Percentiles rank a stretch among this genome's conserved stretches.
Conservation (phyloP, 2,888 invertebrate genomes). For the Carpatolechia fugitivella region DNA sequence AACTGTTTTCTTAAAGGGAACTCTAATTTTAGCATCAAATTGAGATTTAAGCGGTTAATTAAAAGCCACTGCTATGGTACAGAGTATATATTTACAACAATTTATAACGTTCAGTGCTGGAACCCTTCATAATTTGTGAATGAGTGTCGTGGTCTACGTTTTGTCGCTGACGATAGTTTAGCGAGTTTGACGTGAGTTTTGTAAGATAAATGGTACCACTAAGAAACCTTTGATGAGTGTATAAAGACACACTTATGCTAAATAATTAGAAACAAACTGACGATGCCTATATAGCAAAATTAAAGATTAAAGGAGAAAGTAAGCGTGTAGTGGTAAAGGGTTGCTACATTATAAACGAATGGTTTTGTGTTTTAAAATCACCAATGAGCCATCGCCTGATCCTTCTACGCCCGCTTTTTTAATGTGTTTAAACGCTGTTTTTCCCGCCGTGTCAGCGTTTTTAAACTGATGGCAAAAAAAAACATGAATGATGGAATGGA, state of each 20-base stretch:
- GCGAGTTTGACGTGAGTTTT: not conserved
- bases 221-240: conserved; percentile 18
- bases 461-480: too few relatives aligned
- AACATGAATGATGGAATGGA: too few relatives aligned
- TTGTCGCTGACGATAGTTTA: conserved; percentile 1
- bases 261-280: too few relatives aligned
- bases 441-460: too few relatives aligned
- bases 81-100: conserved; percentile 27
- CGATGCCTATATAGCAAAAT: too few relatives aligned
- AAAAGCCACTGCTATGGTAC: conserved; percentile 25
- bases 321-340: too few relatives aligned
- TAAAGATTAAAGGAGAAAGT: too few relatives aligned
- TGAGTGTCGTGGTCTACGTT: conserved; percentile 3
- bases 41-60: conserved; percentile 54
- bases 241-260: not conserved
- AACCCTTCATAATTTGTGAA: conserved; percentile 33
- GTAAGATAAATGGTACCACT: not conserved
- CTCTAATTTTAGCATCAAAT: conserved; percentile 54
- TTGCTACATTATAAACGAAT: too few relatives aligned
- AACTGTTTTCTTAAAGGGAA: conserved; percentile 41
- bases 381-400: too few relatives aligned
- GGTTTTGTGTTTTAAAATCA: too few relatives aligned
- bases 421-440: too few relatives aligned
- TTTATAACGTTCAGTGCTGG: conserved; percentile 17
- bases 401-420: too few relatives aligned